phyloP scores from a whole-genome alignment of 2,113 vertebrate genomes.

The Lethenteron reissneri region DNA sequence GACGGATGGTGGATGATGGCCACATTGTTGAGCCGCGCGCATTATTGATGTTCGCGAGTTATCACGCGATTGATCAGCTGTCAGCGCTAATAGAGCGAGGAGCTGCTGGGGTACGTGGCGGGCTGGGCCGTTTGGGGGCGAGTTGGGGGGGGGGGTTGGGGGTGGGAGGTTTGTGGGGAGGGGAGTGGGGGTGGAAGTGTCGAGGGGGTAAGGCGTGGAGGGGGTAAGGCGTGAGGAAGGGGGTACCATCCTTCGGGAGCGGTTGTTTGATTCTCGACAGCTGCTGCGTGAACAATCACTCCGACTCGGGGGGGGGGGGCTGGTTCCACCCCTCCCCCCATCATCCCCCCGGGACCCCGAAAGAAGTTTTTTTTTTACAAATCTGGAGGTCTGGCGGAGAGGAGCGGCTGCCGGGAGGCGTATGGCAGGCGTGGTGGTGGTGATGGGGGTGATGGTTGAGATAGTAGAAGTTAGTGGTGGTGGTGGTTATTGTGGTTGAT shows the following conservation, averaged over 20 bases:
- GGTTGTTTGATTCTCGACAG: background rate
- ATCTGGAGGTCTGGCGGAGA: background rate
- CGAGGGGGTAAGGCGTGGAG: too few relatives aligned
- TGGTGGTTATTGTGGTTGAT: too few relatives aligned
- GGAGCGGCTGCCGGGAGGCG: background rate
- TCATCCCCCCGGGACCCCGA: background rate
- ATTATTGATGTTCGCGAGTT: slow-evolving; percentile 98
- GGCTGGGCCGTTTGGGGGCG: slow-evolving; percentile 76
- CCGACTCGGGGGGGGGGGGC: too few relatives aligned
- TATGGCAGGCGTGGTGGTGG: too few relatives aligned
- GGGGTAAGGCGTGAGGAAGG: background rate
- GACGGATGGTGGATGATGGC: slow-evolving; percentile 99
- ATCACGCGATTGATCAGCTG: slow-evolving; percentile 99
- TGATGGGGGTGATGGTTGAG: too few relatives aligned
- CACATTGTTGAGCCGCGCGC: slow-evolving; percentile 99
- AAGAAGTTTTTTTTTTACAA: background rate
- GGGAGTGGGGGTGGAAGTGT: background rate
- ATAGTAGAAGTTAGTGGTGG: too few relatives aligned
- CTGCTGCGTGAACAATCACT: slow-evolving; percentile 2
- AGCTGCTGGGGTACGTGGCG: slow-evolving; percentile 49
- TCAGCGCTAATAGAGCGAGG: slow-evolving; percentile 98
- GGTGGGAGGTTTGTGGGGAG: background rate
- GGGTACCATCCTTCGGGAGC: background rate
- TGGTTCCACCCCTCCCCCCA: too few relatives aligned
- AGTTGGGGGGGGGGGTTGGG: slow-evolving; percentile 27